Conservation (phyloP, 92 coral and sea anemone species). For the Epizoanthus fatuus region DNA sequence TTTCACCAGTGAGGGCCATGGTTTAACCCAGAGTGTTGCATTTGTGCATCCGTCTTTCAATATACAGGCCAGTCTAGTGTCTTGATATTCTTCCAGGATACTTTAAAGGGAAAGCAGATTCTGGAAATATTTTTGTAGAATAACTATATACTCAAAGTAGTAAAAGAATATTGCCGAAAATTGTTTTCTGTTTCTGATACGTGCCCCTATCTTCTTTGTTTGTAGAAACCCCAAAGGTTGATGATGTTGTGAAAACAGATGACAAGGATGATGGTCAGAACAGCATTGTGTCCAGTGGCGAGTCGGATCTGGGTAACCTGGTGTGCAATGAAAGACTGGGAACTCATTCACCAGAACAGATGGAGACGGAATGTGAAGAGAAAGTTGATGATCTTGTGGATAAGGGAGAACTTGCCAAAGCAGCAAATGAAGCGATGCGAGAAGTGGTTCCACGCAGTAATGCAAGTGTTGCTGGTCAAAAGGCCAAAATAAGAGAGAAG, state of each 20-base stretch:
- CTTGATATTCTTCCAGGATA: too few species aligned
- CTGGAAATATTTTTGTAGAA: too few species aligned
- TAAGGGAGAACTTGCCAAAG: not conserved
- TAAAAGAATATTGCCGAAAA: not conserved
- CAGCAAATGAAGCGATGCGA: not conserved
- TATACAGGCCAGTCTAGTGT: too few species aligned
- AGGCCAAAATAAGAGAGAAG: constrained; percentile 8
- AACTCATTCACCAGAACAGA: constrained; percentile 38
- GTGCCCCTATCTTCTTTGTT: not conserved
- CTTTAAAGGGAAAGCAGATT: too few species aligned
- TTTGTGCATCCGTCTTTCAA: too few species aligned
- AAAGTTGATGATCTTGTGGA: too few species aligned
- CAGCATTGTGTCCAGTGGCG: not conserved
- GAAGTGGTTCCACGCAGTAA: constrained; percentile 15
- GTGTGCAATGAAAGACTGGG: constrained; percentile 56
- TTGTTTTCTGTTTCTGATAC: too few species aligned
- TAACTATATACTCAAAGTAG: not conserved
- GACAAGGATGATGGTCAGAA: not conserved
- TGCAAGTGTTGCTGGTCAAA: not conserved
- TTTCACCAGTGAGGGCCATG: too few species aligned
- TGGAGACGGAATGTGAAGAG: constrained; percentile 31
- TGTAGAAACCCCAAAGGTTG: not conserved
- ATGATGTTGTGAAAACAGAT: not conserved
- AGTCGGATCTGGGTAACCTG: constrained; percentile 51
- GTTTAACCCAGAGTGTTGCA: too few species aligned